Percentiles rank a stretch among this genome's conserved stretches.
Conservation (phyloP, 1,140 invertebrate genomes). For the Zophobas morio region DNA sequence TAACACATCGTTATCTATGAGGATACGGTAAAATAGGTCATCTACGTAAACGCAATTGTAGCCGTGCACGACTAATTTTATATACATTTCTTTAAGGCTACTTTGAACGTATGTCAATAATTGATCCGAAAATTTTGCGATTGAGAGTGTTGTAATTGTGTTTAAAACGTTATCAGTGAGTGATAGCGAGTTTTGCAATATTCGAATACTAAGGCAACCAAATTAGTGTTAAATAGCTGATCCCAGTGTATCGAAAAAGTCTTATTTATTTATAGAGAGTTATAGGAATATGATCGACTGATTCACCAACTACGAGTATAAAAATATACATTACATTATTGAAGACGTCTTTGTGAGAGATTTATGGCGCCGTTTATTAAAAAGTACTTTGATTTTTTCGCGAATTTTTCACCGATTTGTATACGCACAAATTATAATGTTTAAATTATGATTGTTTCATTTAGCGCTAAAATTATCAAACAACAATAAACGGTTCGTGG, state of each 20-base stretch:
- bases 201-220: too few species aligned
- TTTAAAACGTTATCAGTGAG: too few species aligned
- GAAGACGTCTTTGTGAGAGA: background rate
- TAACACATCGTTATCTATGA: constrained; percentile 2
- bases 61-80: constrained; percentile 17
- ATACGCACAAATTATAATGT: background rate
- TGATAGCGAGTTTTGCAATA: too few species aligned
- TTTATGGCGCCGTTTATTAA: constrained; percentile 4
- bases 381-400: background rate
- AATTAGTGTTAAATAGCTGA: too few species aligned
- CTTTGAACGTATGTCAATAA: constrained; percentile 8
- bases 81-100: constrained; percentile 1
- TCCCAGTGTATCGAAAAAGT: background rate
- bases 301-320: constrained; percentile 19
- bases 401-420: background rate
- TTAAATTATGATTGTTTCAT: background rate
- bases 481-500: too few species aligned
- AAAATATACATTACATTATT: constrained; percentile 42
- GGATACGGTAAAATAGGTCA: constrained; percentile 13
- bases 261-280: constrained; percentile 17
- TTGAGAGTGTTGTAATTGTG: too few species aligned
- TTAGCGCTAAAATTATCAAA: too few species aligned
- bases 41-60: constrained; percentile 11
- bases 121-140: background rate
- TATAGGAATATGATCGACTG: constrained; percentile 4